Conservation (phyloP, 2,888 invertebrate species). For the Exocentrus adspersus region DNA sequence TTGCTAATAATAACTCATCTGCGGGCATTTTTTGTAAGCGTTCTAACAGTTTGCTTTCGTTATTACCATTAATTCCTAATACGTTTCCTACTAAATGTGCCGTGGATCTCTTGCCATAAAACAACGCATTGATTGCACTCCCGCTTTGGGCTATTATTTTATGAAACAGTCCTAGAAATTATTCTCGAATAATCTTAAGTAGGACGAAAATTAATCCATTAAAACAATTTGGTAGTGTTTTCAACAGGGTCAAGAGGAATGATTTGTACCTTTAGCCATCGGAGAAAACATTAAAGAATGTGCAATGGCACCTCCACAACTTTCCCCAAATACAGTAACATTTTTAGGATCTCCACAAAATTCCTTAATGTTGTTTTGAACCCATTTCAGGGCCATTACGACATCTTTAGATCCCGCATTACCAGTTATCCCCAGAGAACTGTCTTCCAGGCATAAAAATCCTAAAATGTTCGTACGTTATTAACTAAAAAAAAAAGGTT, state of each 20-base stretch:
- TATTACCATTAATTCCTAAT: slow-evolving; percentile 49
- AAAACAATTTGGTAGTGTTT: too few species aligned
- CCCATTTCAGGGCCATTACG: slow-evolving; percentile 66
- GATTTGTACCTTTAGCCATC: slow-evolving; percentile 58
- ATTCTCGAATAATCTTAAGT: neutral
- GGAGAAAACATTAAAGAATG: slow-evolving; percentile 66
- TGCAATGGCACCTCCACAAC: slow-evolving; percentile 65
- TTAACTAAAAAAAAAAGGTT: too few species aligned
- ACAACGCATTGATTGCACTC: slow-evolving; percentile 52
- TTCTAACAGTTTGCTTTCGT: slow-evolving; percentile 58
- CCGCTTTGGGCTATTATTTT: slow-evolving; percentile 59
- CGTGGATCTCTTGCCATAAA: slow-evolving; percentile 23
- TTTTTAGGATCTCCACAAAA: slow-evolving; percentile 52
- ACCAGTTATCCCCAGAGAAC: slow-evolving; percentile 64
- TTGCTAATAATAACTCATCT: slow-evolving; percentile 56
- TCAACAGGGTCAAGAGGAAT: neutral
- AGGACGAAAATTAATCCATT: too few species aligned
- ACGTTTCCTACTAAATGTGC: slow-evolving; percentile 61
- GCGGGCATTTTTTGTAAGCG: slow-evolving; percentile 59
- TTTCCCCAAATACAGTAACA: slow-evolving; percentile 67
- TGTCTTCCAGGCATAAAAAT: slow-evolving; percentile 64
- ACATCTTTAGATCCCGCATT: slow-evolving; percentile 68
- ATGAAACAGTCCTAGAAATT: slow-evolving; percentile 55
- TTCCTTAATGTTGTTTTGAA: slow-evolving; percentile 63
- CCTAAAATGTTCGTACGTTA: too few species aligned